Conservation (phyloP, 2,888 invertebrate species). For the Pegoplata infirma region DNA sequence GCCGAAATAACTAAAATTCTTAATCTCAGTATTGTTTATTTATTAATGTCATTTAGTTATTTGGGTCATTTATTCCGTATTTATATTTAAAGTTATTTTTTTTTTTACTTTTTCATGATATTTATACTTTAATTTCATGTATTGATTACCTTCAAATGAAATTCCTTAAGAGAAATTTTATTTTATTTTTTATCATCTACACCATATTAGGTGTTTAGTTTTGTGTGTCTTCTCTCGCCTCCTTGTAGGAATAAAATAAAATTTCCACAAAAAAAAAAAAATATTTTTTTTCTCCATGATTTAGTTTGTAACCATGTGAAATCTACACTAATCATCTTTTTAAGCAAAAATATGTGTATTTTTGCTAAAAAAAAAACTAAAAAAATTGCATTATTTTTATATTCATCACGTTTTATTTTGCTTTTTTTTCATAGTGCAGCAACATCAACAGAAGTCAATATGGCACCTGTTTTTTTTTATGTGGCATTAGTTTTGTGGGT, state of each 20-base stretch:
- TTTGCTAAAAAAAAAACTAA: neutral
- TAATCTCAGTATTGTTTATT: too few species aligned
- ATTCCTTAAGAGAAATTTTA: slow-evolving; percentile 44
- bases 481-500: too few species aligned
- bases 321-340: slow-evolving; percentile 54
- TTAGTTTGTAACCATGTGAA: slow-evolving; percentile 49
- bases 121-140: slow-evolving; percentile 31
- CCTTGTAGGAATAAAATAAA: neutral
- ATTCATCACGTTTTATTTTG: slow-evolving; percentile 57
- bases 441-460: slow-evolving; percentile 37
- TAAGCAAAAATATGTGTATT: slow-evolving; percentile 30
- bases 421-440: neutral
- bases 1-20: neutral
- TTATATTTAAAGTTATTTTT: slow-evolving; percentile 9
- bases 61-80: slow-evolving; percentile 14
- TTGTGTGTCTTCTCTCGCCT: neutral
- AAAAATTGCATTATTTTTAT: slow-evolving; percentile 52
- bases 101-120: neutral
- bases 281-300: slow-evolving; percentile 32
- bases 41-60: slow-evolving; percentile 14
- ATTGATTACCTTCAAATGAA: slow-evolving; percentile 38
- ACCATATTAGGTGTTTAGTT: slow-evolving; percentile 41
- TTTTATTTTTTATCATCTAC: slow-evolving; percentile 10
- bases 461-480: slow-evolving; percentile 49
- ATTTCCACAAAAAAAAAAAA: neutral